These are phyloP conservation scores for Alethe diademata DNA, from an alignment of 2,113 vertebrate genomes.

Conservation along the genomic window DNA sequence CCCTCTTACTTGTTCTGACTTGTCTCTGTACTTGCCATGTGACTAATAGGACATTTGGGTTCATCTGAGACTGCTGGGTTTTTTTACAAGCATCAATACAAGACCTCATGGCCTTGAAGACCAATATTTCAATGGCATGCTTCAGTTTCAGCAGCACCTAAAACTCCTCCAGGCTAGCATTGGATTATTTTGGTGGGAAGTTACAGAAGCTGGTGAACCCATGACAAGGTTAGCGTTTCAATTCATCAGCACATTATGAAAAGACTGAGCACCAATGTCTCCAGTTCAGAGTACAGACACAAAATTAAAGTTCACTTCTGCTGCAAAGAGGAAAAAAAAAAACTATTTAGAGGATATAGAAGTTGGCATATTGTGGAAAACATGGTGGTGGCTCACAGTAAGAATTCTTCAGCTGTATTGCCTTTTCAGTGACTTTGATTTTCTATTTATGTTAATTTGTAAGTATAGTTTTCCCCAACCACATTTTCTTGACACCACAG, in stretches of 20 bases:
- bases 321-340: neutral
- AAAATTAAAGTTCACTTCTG: neutral
- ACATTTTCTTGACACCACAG: neutral
- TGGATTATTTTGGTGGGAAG: neutral
- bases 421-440: neutral
- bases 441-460: neutral
- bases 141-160: neutral
- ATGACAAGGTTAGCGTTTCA: neutral
- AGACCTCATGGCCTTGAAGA: neutral
- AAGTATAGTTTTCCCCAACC: neutral
- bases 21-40: neutral
- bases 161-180: neutral
- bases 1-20: neutral
- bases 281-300: neutral
- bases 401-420: neutral
- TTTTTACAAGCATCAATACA: neutral
- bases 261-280: neutral
- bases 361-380: neutral
- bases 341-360: neutral
- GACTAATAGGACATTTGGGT: neutral
- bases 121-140: neutral
- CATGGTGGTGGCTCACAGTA: neutral
- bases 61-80: neutral
- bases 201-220: neutral
- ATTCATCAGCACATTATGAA: neutral